Base-by-base conservation (phyloP, 2,888 invertebrate species). In the Junonia oenone region DNA sequence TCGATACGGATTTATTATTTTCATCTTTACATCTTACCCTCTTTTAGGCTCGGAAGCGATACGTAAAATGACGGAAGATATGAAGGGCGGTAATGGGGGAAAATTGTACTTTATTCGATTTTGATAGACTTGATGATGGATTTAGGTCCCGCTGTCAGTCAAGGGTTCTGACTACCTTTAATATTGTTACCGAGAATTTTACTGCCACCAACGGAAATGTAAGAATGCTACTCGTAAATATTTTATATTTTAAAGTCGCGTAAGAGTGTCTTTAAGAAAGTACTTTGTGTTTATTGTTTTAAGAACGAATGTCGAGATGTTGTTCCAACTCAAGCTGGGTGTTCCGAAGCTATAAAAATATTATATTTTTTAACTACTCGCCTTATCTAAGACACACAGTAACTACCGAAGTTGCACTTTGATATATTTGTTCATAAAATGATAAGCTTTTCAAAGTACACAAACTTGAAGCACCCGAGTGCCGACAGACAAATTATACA, bases 81-180 rank as follows among this genome's bases (percentile, higher is more conserved):
- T 81, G 85, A 83, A 81, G 84, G 84, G 83, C 83, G 85, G 85
- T 89, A 88, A 88, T 88, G 77, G 87, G 79, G 81, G 85, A 83
- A 89, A 88, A 89, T 89, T 87, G 86, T 81, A 75, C 84, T 83
- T 89, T 86, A 90, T 90, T 89, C 81, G 86, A 88, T 88, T 89
- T 88, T 88, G 88, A 88, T 88, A 84, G 85, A 83, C 84, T 83
- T 78, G 81, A 81, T 83, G 81, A 77, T 68, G 79, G 81, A 85
- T 86, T 89, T 84, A 74, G 81, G 76, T 75, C 73, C 75, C 73
- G 71, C 72, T 79, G 83, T 81, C 81, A 75, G 72, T 84, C 75
- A 75, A 67, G 67, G 74, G 71, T 31, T 51, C 45, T 45, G 56
- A 59, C 59, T 59, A 58, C 56, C 58, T 61, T 61, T 62, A 52